A percentile compares a stretch with the other conserved stretches of the same genome.
These are phyloP conservation scores for Pteruthius melanotis DNA, from an alignment of 2,113 vertebrate genomes.

Conservation along the genomic window DNA sequence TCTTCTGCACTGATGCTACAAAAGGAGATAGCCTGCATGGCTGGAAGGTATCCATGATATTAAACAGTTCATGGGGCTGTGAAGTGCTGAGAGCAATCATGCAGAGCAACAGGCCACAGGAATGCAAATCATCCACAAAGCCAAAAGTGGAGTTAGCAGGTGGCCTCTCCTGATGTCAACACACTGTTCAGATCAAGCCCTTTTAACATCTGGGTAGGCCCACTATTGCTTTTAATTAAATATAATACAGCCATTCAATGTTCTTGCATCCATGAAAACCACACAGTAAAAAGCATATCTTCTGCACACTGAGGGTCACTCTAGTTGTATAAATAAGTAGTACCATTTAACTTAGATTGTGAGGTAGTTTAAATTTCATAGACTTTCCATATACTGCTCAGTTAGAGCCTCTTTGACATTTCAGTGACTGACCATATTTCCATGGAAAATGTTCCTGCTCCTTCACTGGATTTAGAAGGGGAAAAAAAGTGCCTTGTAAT, in stretches of 20 bases:
- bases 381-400: conserved; percentile 69
- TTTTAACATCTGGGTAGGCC: conserved; percentile 83
- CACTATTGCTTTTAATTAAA: conserved; percentile 89
- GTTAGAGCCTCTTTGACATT: conserved; percentile 47
- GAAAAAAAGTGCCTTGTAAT: neutral
- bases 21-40: conserved; percentile 74
- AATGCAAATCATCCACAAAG: conserved; percentile 89
- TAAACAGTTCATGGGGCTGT: conserved; percentile 87
- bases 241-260: conserved; percentile 79
- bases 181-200: conserved; percentile 78
- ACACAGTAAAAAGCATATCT: conserved; percentile 72
- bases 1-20: conserved; percentile 66
- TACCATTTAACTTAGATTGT: conserved; percentile 71
- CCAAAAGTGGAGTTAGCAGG: conserved; percentile 91
- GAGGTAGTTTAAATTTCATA: conserved; percentile 71
- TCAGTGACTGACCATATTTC: conserved; percentile 61
- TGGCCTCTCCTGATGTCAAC: conserved; percentile 88
- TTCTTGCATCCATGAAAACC: conserved; percentile 75
- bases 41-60: conserved; percentile 84
- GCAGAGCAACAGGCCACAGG: conserved; percentile 91
- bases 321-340: conserved; percentile 83
- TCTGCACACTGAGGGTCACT: conserved; percentile 74
- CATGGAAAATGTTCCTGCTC: conserved; percentile 57
- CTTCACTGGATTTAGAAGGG: conserved; percentile 39
- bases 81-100: conserved; percentile 87